phyloP scores from a whole-genome alignment of 2,797 vertebrate species.

The Tapirus indicus region DNA sequence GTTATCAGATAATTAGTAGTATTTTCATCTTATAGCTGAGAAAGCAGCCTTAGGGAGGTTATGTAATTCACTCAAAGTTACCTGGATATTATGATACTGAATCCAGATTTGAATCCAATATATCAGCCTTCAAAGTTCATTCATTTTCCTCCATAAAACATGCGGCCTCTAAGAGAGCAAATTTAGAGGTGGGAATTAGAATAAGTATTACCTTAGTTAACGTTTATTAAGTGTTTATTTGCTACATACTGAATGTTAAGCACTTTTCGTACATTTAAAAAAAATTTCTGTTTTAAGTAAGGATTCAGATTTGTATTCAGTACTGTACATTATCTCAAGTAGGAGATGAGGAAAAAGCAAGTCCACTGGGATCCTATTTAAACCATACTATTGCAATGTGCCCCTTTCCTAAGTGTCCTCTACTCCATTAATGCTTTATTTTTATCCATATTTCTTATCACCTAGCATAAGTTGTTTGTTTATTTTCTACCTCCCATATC shows the following conservation, averaged over 20 bases:
- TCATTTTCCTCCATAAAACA: not conserved
- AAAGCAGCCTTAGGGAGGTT: not conserved
- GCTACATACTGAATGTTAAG: not conserved
- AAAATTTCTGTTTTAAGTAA: not conserved
- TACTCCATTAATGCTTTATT: not conserved
- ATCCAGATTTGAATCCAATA: not conserved
- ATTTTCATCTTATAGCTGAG: not conserved
- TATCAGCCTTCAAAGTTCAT: not conserved
- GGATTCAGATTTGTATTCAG: not conserved
- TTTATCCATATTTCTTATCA: not conserved
- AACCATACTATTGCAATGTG: not conserved
- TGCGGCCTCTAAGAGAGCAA: not conserved
- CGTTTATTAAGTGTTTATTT: not conserved
- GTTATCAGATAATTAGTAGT: not conserved
- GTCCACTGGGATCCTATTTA: not conserved
- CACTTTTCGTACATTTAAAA: not conserved
- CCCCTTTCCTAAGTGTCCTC: not conserved
- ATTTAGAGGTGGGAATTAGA: not conserved
- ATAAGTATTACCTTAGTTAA: not conserved
- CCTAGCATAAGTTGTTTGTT: not conserved
- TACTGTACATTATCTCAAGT: not conserved
- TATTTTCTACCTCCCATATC: not conserved
- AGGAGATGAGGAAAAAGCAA: not conserved
- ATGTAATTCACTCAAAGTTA: not conserved
- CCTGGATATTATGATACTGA: not conserved